Percentiles rank a stretch among this genome's conserved stretches.
These are phyloP conservation scores for Heliconius melpomene DNA, from an alignment of 1,140 invertebrate genomes.

Conservation along the genomic window DNA sequence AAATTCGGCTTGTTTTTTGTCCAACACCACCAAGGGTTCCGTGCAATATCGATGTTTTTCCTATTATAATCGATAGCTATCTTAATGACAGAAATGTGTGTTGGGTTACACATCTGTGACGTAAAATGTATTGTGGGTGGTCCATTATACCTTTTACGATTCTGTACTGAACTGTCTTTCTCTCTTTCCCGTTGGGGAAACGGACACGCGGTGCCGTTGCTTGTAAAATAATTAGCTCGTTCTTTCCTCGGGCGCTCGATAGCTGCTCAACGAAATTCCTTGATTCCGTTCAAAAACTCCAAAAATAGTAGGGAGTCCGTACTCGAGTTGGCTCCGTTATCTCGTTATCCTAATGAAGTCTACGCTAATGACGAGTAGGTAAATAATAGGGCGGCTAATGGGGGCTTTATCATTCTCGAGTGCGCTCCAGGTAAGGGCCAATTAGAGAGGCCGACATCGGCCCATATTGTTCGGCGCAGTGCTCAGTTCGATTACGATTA, in stretches of 20 bases:
- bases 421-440: constrained; percentile 80
- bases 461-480: constrained; percentile 78
- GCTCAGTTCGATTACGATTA: constrained; percentile 80
- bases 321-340: constrained; percentile 77
- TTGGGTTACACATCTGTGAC: constrained; percentile 16
- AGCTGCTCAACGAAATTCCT: constrained; percentile 56
- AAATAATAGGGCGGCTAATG: constrained; percentile 81
- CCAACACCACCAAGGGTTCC: constrained; percentile 49
- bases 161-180: constrained; percentile 28
- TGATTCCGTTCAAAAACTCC: constrained; percentile 70
- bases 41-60: constrained; percentile 72
- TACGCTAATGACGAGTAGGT: constrained; percentile 81
- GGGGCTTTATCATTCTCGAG: constrained; percentile 81
- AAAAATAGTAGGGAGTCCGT: constrained; percentile 59
- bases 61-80: constrained; percentile 62
- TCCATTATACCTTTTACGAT: constrained; percentile 50
- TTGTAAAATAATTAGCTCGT: constrained; percentile 68
- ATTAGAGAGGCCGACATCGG: constrained; percentile 79
- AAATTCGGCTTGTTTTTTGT: constrained; percentile 79
- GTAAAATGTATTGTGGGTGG: constrained; percentile 40
- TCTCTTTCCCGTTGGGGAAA: constrained; percentile 13
- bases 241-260: constrained; percentile 52
- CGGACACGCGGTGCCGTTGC: constrained; percentile 38
- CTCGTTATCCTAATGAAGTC: constrained; percentile 81
- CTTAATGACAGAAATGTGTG: constrained; percentile 50